These are phyloP conservation scores for Morinoia aosen DNA, from an alignment of 2,888 invertebrate species.

Conservation along the genomic window DNA sequence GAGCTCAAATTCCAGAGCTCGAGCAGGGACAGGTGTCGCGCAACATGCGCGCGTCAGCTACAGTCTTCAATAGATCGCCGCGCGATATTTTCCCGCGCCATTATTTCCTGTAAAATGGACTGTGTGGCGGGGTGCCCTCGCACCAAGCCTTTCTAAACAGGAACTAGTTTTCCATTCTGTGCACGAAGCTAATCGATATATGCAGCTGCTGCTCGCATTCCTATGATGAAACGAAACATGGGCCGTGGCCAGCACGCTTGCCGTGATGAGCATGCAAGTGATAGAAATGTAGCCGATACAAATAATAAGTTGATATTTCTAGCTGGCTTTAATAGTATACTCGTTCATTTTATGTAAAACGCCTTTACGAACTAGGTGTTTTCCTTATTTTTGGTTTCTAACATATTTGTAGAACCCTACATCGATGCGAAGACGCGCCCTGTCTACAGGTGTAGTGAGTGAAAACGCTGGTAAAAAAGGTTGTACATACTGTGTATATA, in stretches of 20 bases:
- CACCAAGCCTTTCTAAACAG: constrained; percentile 40
- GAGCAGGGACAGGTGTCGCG: constrained; percentile 29
- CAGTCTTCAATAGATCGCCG: not conserved
- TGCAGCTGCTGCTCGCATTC: constrained; percentile 16
- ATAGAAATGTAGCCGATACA: not conserved
- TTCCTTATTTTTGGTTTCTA: not conserved
- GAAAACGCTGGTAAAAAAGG: not conserved
- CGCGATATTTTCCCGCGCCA: constrained; percentile 34
- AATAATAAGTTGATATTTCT: not conserved
- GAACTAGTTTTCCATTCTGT: constrained; percentile 16
- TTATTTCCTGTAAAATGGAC: not conserved
- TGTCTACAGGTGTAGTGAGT: not conserved
- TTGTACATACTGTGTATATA: not conserved
- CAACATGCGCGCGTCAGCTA: not conserved
- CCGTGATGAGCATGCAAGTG: not conserved
- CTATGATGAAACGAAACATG: not conserved
- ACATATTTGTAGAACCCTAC: not conserved
- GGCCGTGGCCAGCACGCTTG: not conserved
- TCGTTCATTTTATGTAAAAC: not conserved
- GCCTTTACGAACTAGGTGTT: not conserved
- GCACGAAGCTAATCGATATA: not conserved
- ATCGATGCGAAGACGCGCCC: not conserved
- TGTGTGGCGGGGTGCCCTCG: not conserved
- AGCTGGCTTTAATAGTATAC: not conserved
- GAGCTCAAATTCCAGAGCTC: not conserved